These are phyloP conservation scores for Pomacea maculata DNA, from an alignment of 1,140 invertebrate genomes.

Conservation along the genomic window DNA sequence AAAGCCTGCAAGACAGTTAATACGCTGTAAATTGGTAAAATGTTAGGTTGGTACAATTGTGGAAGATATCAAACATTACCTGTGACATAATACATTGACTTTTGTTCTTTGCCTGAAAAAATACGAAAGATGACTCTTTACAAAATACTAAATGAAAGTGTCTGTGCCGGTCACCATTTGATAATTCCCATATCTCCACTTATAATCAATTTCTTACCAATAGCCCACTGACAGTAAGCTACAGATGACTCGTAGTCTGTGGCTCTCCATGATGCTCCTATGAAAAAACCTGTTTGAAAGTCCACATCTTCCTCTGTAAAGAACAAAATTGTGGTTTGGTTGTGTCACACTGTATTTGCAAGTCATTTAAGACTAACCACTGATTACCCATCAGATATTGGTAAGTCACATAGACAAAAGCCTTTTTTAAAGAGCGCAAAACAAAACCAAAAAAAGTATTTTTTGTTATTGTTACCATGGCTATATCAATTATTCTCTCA, in stretches of 20 bases:
- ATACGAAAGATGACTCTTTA: no score
- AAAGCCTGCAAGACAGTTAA: background rate
- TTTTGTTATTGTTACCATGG: no score
- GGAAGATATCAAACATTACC: no score
- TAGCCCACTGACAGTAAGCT: slow-evolving; percentile 34
- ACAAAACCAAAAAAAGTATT: no score
- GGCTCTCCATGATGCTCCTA: slow-evolving; percentile 32
- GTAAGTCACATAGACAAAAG: background rate
- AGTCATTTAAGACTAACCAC: background rate
- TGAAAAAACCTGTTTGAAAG: slow-evolving; percentile 21
- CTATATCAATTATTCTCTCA: no score
- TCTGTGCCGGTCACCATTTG: no score
- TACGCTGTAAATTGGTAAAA: background rate
- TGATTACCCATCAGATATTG: background rate
- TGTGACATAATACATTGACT: no score
- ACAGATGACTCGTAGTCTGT: slow-evolving; percentile 34
- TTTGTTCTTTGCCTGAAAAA: no score
- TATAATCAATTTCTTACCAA: slow-evolving; percentile 23
- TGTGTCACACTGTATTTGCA: background rate
- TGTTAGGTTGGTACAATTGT: no score
- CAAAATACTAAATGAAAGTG: no score
- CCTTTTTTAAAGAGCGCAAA: no score
- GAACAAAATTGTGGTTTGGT: background rate
- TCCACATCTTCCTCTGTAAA: slow-evolving; percentile 33
- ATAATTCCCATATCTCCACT: no score